Evolutionary conservation across 2,113 vertebrate species (phyloP).

Genomic region (Oryzias javanicus): DNA sequence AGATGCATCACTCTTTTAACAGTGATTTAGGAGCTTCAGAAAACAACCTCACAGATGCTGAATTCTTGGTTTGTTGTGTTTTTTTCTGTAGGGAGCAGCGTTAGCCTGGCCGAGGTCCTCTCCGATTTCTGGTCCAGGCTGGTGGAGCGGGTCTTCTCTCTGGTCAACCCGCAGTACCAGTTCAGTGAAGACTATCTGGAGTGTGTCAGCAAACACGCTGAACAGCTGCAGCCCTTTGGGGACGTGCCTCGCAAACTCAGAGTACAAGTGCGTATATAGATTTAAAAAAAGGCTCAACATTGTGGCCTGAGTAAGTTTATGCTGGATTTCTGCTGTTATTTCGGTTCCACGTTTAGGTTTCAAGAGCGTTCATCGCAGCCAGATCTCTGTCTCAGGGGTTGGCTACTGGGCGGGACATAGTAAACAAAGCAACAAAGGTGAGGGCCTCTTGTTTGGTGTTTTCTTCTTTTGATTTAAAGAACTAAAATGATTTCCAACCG

Average conservation of each 20-base stretch:
- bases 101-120: constrained; percentile 83
- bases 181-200: constrained; percentile 86
- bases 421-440: constrained; percentile 84
- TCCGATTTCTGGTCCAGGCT: constrained; percentile 88
- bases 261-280: constrained; percentile 75
- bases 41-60: not conserved
- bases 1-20: too few relatives aligned
- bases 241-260: constrained; percentile 84
- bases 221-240: constrained; percentile 85
- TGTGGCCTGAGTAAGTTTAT: too few relatives aligned
- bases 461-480: not conserved
- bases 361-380: constrained; percentile 83
- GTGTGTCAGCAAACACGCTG: constrained; percentile 83
- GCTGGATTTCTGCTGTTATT: constrained; percentile 4
- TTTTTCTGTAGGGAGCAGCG: constrained; percentile 70
- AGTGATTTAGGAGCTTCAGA: too few relatives aligned
- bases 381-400: constrained; percentile 83
- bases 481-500: too few relatives aligned
- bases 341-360: constrained; percentile 68
- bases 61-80: not conserved
- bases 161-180: constrained; percentile 87
- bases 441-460: not conserved
- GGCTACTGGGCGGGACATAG: constrained; percentile 81
- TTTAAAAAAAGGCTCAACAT: not conserved
- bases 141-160: constrained; percentile 84